phyloP scores from a whole-genome alignment of 2,888 invertebrate genomes.

The Trissoscelio sp. region DNA sequence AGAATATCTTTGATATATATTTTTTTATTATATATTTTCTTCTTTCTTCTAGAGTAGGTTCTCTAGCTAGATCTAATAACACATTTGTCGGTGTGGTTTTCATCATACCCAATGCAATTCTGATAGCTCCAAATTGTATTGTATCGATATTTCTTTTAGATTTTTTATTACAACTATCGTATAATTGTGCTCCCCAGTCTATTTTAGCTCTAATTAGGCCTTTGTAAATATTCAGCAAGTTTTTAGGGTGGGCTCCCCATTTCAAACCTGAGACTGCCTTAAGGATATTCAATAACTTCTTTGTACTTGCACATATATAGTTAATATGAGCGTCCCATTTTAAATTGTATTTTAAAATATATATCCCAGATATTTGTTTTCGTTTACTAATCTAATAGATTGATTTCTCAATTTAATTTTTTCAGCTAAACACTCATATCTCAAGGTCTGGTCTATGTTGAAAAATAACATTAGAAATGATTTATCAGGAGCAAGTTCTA shows the following conservation, averaged over 20 bases:
- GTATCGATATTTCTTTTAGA: neutral
- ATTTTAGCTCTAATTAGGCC: neutral
- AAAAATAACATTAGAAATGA: neutral
- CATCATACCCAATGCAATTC: neutral
- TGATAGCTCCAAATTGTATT: neutral
- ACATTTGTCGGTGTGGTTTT: constrained; percentile 9
- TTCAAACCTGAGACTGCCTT: neutral
- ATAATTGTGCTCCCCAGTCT: constrained; percentile 1
- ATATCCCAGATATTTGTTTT: constrained; percentile 5
- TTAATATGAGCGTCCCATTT: constrained; percentile 21
- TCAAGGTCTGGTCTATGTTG: neutral
- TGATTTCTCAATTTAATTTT: neutral
- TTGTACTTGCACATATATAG: neutral
- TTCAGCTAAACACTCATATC: neutral
- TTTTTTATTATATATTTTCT: constrained; percentile 2
- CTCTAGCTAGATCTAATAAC: neutral
- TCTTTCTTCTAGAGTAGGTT: constrained; percentile 7
- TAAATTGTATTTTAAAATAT: constrained; percentile 4
- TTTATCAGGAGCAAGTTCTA: neutral
- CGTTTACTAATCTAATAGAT: neutral
- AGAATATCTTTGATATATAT: neutral
- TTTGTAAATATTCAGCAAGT: neutral
- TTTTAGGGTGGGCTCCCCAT: constrained; percentile 13
- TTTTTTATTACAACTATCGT: neutral
- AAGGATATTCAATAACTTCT: neutral